Percentiles rank a stretch among this genome's conserved stretches.
Conservation (phyloP, 2,888 invertebrate species). For the Pecten maximus region DNA sequence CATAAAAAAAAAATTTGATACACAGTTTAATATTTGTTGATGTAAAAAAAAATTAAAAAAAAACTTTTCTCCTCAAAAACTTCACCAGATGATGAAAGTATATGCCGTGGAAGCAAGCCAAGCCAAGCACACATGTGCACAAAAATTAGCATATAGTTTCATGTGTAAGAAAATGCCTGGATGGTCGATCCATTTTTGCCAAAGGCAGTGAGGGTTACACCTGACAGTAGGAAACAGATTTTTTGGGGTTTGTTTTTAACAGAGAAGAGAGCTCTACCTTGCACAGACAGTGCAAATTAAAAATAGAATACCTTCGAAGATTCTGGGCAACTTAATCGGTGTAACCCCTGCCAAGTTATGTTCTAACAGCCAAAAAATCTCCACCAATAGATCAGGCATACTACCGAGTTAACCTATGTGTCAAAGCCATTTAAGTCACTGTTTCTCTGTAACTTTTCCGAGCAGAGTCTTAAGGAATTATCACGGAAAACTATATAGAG, state of each 20-base stretch:
- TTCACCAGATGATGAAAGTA: neutral
- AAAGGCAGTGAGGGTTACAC: conserved; percentile 27
- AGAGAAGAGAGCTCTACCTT: conserved; percentile 41
- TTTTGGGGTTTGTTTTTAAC: neutral
- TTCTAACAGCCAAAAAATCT: conserved; percentile 55
- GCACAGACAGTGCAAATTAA: conserved; percentile 56
- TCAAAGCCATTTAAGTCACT: conserved; percentile 54
- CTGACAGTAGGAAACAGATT: conserved; percentile 3
- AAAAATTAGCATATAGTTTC: conserved; percentile 13
- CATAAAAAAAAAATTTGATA: neutral
- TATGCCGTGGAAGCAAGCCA: neutral
- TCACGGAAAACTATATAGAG: too few species aligned
- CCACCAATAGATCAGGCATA: conserved; percentile 45
- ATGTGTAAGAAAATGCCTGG: neutral
- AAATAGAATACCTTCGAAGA: conserved; percentile 52
- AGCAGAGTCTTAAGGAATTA: neutral
- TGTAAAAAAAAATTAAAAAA: neutral
- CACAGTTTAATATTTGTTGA: neutral
- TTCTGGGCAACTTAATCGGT: conserved; percentile 54
- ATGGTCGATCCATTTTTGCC: conserved; percentile 29
- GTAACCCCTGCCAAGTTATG: conserved; percentile 55
- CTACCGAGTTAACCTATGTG: conserved; percentile 51
- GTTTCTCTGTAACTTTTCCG: neutral
- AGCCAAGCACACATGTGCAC: neutral
- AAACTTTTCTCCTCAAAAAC: neutral